Evolutionary conservation across 1,140 invertebrate genomes (phyloP).

Genomic region (Asbolus verrucosus): DNA sequence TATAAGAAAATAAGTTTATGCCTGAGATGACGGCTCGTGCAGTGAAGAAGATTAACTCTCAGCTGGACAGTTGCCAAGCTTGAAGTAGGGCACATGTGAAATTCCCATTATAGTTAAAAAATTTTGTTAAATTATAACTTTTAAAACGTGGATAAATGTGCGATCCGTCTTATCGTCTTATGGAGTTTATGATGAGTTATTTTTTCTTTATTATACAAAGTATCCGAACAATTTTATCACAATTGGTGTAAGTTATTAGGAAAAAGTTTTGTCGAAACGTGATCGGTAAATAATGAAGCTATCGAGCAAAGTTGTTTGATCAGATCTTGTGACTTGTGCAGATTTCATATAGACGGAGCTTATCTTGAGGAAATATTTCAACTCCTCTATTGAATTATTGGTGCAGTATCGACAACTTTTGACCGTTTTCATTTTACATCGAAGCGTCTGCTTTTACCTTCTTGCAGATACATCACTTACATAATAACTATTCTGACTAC

Average conservation of each 20-base stretch:
- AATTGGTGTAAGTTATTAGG: slow-evolving; percentile 19
- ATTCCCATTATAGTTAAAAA: too few relatives aligned
- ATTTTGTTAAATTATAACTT: too few relatives aligned
- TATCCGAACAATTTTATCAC: slow-evolving; percentile 23
- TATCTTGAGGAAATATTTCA: not conserved
- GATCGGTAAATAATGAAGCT: slow-evolving; percentile 37
- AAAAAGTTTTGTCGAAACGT: slow-evolving; percentile 26
- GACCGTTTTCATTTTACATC: too few relatives aligned
- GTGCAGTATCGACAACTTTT: too few relatives aligned
- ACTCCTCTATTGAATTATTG: too few relatives aligned
- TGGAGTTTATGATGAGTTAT: too few relatives aligned
- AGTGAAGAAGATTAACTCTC: slow-evolving; percentile 27
- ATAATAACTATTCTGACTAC: too few relatives aligned
- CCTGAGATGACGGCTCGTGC: slow-evolving; percentile 16
- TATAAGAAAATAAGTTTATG: slow-evolving; percentile 34
- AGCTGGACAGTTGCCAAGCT: slow-evolving; percentile 23
- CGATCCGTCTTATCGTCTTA: too few relatives aligned
- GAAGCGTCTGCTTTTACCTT: too few relatives aligned
- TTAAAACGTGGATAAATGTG: too few relatives aligned
- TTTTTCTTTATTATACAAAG: not conserved
- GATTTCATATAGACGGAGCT: not conserved
- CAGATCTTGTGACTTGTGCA: slow-evolving; percentile 8
- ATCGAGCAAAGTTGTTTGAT: slow-evolving; percentile 2
- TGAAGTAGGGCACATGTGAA: slow-evolving; percentile 21
- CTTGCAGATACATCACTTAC: too few relatives aligned